A percentile compares a stretch with the other conserved stretches of the same genome.
These are phyloP conservation scores for Lasioglossum zephyrum DNA, from an alignment of 2,888 invertebrate species.

Conservation along the genomic window DNA sequence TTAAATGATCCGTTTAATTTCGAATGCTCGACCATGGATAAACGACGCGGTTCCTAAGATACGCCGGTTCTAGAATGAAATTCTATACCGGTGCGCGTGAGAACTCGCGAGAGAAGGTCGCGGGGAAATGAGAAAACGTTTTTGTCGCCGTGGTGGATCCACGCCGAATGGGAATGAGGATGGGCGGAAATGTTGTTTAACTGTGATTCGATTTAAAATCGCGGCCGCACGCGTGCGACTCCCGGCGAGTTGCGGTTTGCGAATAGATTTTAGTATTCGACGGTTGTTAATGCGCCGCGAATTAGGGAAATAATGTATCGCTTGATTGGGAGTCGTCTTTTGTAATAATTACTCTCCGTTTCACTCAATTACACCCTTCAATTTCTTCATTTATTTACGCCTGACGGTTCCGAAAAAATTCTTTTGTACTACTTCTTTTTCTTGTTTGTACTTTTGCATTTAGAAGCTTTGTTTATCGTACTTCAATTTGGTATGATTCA, in stretches of 20 bases:
- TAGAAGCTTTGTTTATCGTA: background rate
- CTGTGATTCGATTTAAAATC: conserved; percentile 23
- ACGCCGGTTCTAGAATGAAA: background rate
- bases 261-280: conserved; percentile 14
- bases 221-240: background rate
- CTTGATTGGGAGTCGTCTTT: conserved; percentile 14
- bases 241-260: conserved; percentile 1
- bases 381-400: background rate
- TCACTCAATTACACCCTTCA: background rate
- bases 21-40: background rate
- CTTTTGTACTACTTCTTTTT: background rate
- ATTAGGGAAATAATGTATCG: conserved; percentile 19
- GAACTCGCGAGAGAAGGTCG: background rate
- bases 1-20: conserved; percentile 23
- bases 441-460: background rate
- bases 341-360: background rate
- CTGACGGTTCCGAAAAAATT: background rate
- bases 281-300: conserved; percentile 13
- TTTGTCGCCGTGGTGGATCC: conserved; percentile 17
- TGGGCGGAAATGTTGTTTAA: background rate
- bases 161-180: conserved; percentile 19
- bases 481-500: background rate
- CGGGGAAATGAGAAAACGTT: conserved; percentile 7
- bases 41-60: conserved; percentile 12
- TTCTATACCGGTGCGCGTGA: conserved; percentile 2